Evolutionary conservation across 2,888 invertebrate species (phyloP), one percentile per base, ranked within the genome.

Genomic region (Agonum fuliginosum): DNA sequence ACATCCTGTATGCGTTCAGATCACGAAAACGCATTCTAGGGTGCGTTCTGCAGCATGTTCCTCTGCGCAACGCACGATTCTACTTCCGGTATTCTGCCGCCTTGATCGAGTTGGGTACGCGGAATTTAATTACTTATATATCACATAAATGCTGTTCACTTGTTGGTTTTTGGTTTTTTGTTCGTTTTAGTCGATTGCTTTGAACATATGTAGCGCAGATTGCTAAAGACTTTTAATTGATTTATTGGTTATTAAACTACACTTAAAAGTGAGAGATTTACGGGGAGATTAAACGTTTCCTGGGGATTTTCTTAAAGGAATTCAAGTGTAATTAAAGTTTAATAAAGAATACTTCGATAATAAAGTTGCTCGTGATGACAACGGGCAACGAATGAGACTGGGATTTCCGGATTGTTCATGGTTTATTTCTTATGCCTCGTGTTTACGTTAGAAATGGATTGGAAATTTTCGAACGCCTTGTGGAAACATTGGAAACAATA

Each of bases 61-160:
- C 17, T 48, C 37, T n/a, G 54, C 2, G 6, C 19, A 34, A 69
- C 69, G 46, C 46, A 69, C 46, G 69, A 27, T 69, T 34, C 46
- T 8, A 69, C 69, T 69, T 69, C 69, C 69, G 69, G 69, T 46
- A 69, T 43, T 46, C 24, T 20, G 69, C 46, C 46, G 24, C 58
- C 27, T 14, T 30, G 58, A 62, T 62, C 58, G 30, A 20, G 30
- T 62, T 20, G 14, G 30, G 58, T 22, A 72, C 58, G 54, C 22
- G 72, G 54, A 54, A 54, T 72, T 48, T 72, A 72, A 72, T 72
- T 51, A 72, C 72, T 72, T 72, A 41, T 72, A 72, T 54, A 72
- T 72, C 72, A 72, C 72, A 51, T 41, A 54, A 62, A 14, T 62
- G 58, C 30, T 62, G 58, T 30, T 30, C 58, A 62, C 30, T 62